phyloP scores from a whole-genome alignment of 1,140 invertebrate genomes.

The Sinella curviseta region DNA sequence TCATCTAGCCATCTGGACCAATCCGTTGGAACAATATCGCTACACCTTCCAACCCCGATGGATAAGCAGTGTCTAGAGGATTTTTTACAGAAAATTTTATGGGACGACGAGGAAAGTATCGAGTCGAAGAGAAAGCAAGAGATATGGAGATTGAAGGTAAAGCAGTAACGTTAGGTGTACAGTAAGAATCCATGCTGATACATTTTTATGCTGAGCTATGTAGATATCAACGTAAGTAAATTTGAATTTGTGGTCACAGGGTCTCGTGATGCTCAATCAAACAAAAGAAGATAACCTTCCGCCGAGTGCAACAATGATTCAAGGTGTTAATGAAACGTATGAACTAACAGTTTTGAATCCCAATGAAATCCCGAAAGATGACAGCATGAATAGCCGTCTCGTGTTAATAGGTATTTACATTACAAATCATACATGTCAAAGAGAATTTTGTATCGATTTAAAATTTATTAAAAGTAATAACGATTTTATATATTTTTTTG shows the following conservation, averaged over 20 bases:
- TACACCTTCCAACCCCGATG: constrained; percentile 39
- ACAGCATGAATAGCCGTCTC: background rate
- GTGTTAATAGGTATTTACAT: constrained; percentile 7
- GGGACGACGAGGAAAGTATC: constrained; percentile 39
- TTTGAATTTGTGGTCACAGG: too few relatives aligned
- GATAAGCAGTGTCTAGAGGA: constrained; percentile 35
- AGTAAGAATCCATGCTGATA: too few relatives aligned
- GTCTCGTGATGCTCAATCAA: constrained; percentile 11
- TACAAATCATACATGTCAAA: background rate
- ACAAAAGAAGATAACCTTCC: background rate
- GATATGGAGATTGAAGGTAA: constrained; percentile 42
- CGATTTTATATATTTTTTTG: constrained; percentile 3
- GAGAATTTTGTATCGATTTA: background rate
- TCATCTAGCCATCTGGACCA: constrained; percentile 41
- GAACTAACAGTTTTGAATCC: constrained; percentile 44
- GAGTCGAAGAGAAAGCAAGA: constrained; percentile 8
- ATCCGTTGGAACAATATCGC: constrained; percentile 42
- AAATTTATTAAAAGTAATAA: background rate
- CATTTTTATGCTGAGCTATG: too few relatives aligned
- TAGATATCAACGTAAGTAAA: too few relatives aligned
- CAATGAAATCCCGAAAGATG: background rate
- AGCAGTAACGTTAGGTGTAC: too few relatives aligned
- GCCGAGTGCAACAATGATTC: constrained; percentile 43
- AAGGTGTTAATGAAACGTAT: constrained; percentile 52
- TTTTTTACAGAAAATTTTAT: constrained; percentile 46